Base-by-base conservation (phyloP, 2,888 invertebrate species). In the Drosophila acutilabella region DNA sequence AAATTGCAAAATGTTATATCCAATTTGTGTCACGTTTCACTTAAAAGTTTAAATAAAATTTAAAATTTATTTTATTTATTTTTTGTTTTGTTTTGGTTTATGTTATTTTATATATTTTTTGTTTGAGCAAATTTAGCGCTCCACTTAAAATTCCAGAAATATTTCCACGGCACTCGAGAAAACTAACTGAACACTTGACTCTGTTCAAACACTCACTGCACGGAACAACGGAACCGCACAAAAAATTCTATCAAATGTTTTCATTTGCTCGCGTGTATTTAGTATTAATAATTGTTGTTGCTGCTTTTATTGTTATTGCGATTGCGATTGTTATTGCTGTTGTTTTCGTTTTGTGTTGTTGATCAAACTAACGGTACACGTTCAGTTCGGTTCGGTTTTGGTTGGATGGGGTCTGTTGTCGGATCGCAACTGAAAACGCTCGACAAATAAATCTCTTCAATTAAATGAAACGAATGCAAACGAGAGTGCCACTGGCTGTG, bases 141-240 rank as follows among this genome's bases (percentile, higher is more conserved):
- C 71, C 84, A 85, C 88, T 84, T 84, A 74, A 85, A 78, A 84
- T 84, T 87, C 84, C 70, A 68, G 57, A 76, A 74, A 84, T 84
- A 69, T 67, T 80, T 79, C 45, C 33, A 7, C 62, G 53, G 44
- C 81, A 69, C 66, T 75, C 66, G 40, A 52, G 54, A 66, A 75
- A 67, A 60, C 52, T 56, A 61, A 53, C 62, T 71, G 66, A 58
- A 50, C 64, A 69, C 58, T 67, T 71, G 75, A 42, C 42, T 18
- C 42, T 53, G 56, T 36, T 38, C 14, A 45, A 45, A 45, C 45
- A 56, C 56, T 45, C 41, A 41, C 38, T 42, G 36, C 41, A 51
- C 53, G 11, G 38, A 42, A 41, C 41, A 45, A 44, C 10, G 33
- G 16, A 41, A 53, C n/a, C 44, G 41, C 65, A 64, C 65, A 38